Conservation (phyloP, 2,888 invertebrate genomes). For the Helleia helle region DNA sequence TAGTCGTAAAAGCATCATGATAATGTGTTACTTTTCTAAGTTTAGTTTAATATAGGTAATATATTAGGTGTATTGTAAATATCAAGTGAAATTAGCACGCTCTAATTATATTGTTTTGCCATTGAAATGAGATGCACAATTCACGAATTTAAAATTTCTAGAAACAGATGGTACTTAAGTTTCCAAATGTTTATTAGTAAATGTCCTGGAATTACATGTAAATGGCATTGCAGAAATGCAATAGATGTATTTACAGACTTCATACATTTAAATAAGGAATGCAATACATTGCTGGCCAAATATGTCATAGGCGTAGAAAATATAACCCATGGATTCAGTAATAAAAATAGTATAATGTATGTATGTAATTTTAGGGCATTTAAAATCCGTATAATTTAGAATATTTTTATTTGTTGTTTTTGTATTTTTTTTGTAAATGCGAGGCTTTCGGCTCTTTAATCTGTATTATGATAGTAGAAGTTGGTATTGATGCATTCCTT, state of each 20-base stretch:
- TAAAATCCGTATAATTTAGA: not conserved
- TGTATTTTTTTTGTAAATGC: no score
- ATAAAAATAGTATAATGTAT: no score
- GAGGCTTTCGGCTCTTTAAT: no score
- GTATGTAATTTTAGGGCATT: not conserved
- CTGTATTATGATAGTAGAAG: no score
- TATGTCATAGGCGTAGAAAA: no score
- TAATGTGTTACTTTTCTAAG: conserved; percentile 9
- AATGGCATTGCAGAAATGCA: not conserved
- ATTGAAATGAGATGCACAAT: conserved; percentile 3
- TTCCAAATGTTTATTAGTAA: not conserved
- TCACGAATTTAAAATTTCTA: not conserved
- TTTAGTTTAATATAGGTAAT: not conserved
- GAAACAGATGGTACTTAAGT: conserved; percentile 1
- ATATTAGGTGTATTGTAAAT: conserved; percentile 8
- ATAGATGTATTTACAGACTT: no score
- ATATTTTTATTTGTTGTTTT: no score
- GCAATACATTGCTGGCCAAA: conserved; percentile 3
- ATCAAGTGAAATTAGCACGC: not conserved
- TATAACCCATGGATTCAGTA: no score
- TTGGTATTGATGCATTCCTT: not conserved
- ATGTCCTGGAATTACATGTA: no score
- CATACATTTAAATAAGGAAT: no score
- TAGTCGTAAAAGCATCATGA: conserved; percentile 11
- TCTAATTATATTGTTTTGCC: conserved; percentile 1